Evolutionary conservation across 2,888 invertebrate genomes (phyloP).

Genomic region (Horisme vitalbata): DNA sequence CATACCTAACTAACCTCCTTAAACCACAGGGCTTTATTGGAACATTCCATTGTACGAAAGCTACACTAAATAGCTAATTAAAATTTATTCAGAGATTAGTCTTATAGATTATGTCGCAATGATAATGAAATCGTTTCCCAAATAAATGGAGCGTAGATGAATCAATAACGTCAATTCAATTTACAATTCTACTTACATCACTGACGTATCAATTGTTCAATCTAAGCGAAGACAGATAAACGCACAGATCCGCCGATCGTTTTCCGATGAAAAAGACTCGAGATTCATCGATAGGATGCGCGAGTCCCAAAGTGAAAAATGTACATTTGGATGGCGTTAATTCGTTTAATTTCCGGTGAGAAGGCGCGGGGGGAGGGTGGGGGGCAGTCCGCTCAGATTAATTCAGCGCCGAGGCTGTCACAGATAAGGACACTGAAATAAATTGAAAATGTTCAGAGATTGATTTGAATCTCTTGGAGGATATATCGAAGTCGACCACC

Average conservation of each 20-base stretch:
- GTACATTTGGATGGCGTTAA: slow-evolving; percentile 83
- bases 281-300: slow-evolving; percentile 79
- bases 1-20: slow-evolving; percentile 15
- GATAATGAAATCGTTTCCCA: slow-evolving; percentile 72
- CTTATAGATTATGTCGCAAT: slow-evolving; percentile 50
- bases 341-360: slow-evolving; percentile 84
- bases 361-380: slow-evolving; percentile 44
- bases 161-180: slow-evolving; percentile 78
- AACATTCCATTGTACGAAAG: too few species aligned
- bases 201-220: slow-evolving; percentile 80
- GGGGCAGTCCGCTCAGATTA: slow-evolving; percentile 75
- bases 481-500: slow-evolving; percentile 67
- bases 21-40: too few species aligned
- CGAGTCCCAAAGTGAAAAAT: slow-evolving; percentile 80
- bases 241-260: slow-evolving; percentile 72
- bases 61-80: too few species aligned
- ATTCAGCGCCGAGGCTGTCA: slow-evolving; percentile 79
- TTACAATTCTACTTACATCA: slow-evolving; percentile 78
- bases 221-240: slow-evolving; percentile 79
- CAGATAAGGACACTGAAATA: slow-evolving; percentile 82
- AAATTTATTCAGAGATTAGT: not conserved
- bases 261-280: slow-evolving; percentile 76
- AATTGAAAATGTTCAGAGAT: slow-evolving; percentile 84
- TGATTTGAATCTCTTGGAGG: slow-evolving; percentile 80
- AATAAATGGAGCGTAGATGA: slow-evolving; percentile 74